Percentiles rank a stretch among this genome's conserved stretches.
phyloP scores from a whole-genome alignment of 1,140 invertebrate species.

The Lethrus apterus region DNA sequence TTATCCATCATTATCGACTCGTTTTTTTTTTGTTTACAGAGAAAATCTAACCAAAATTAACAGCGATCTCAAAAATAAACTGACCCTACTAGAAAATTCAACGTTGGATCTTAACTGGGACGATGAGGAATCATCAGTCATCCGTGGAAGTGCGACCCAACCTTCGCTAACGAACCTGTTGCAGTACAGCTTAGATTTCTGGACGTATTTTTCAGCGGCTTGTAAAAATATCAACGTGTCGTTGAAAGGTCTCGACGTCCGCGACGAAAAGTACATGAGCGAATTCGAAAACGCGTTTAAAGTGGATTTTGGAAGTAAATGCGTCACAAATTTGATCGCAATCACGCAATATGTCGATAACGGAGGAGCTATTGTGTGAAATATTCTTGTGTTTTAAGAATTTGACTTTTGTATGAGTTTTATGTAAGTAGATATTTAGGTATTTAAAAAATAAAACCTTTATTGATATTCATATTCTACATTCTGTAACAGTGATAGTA shows the following conservation, averaged over 20 bases:
- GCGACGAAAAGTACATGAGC: conserved; percentile 25
- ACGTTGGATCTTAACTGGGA: conserved; percentile 34
- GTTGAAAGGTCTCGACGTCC: conserved; percentile 22
- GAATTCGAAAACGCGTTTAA: conserved; percentile 24
- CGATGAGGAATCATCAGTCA: conserved; percentile 19
- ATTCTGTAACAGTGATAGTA: too few species aligned
- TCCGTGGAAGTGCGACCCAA: conserved; percentile 28
- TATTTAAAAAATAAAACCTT: too few species aligned
- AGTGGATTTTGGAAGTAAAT: conserved; percentile 23
- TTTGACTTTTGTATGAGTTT: neutral
- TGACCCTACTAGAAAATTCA: conserved; percentile 26
- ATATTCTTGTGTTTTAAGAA: neutral
- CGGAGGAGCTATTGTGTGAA: conserved; percentile 19
- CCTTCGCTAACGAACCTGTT: conserved; percentile 28
- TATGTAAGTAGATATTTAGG: neutral
- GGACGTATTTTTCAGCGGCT: conserved; percentile 23
- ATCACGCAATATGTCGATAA: conserved; percentile 34
- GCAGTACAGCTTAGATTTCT: conserved; percentile 27
- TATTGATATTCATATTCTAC: too few species aligned
- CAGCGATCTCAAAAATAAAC: conserved; percentile 29
- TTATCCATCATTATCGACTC: too few species aligned
- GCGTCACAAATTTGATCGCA: conserved; percentile 24
- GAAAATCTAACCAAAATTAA: conserved; percentile 28
- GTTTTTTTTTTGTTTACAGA: conserved; percentile 21
- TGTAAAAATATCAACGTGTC: conserved; percentile 24